Percentiles rank a stretch among this genome's conserved stretches.
phyloP scores from a whole-genome alignment of 53 echinoderm and acorn worm genomes.

The Actinopyga echinites region DNA sequence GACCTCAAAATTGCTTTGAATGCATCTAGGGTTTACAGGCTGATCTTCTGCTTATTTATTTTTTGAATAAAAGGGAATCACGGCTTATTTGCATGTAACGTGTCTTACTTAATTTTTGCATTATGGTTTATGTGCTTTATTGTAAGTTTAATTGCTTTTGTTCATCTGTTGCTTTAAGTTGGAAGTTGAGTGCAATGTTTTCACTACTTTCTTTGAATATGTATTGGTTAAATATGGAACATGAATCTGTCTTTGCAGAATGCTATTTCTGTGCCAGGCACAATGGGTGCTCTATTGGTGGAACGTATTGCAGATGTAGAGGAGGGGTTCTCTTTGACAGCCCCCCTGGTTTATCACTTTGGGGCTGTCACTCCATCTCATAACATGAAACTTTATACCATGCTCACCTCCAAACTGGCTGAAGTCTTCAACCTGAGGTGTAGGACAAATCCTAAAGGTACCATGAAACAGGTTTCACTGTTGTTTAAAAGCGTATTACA shows the following conservation, averaged over 20 bases:
- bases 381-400: slow-evolving; percentile 89
- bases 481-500: background rate
- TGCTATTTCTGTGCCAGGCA: slow-evolving; percentile 85
- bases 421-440: slow-evolving; percentile 81
- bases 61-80: too few relatives aligned
- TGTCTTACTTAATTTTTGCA: too few relatives aligned
- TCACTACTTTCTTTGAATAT: background rate
- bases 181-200: too few relatives aligned
- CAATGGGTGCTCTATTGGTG: slow-evolving; percentile 79
- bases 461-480: background rate
- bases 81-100: too few relatives aligned
- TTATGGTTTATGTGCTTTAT: too few relatives aligned
- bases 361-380: slow-evolving; percentile 72
- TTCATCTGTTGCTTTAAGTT: too few relatives aligned
- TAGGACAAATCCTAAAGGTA: slow-evolving; percentile 78
- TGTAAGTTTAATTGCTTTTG: too few relatives aligned
- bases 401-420: slow-evolving; percentile 77
- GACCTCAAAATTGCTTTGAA: too few relatives aligned
- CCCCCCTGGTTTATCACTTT: slow-evolving; percentile 90
- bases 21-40: too few relatives aligned
- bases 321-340: slow-evolving; percentile 85
- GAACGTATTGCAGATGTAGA: slow-evolving; percentile 85
- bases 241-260: slow-evolving; percentile 46
- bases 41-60: too few relatives aligned
- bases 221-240: background rate